Evolutionary conservation across 2,888 invertebrate genomes (phyloP).

Genomic region (Meloe dianella): DNA sequence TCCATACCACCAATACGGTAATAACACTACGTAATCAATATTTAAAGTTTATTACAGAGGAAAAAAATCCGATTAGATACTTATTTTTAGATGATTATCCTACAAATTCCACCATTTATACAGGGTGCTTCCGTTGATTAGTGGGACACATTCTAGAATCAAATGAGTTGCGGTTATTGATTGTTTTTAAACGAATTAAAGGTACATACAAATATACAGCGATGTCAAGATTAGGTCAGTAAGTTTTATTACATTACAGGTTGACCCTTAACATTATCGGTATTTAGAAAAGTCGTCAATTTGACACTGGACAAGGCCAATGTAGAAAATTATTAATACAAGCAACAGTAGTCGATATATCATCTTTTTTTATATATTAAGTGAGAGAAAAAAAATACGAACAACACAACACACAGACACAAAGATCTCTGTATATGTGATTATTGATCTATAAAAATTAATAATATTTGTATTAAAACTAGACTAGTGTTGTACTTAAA

Average conservation of each 20-base stretch:
- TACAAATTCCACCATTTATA: too few relatives aligned
- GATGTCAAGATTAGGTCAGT: neutral
- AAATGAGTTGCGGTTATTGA: too few relatives aligned
- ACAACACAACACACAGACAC: neutral
- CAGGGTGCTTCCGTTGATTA: too few relatives aligned
- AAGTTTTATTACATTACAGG: neutral
- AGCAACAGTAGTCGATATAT: neutral
- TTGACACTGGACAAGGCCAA: constrained; percentile 6
- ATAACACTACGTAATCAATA: too few relatives aligned
- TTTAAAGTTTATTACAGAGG: too few relatives aligned
- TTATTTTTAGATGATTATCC: too few relatives aligned
- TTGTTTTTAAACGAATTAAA: neutral
- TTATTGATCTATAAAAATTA: neutral
- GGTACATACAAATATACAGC: neutral
- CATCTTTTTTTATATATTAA: neutral
- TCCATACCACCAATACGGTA: too few relatives aligned
- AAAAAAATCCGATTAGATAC: too few relatives aligned
- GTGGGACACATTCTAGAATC: too few relatives aligned
- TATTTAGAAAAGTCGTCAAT: constrained; percentile 8
- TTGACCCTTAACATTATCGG: constrained; percentile 7
- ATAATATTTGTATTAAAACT: neutral
- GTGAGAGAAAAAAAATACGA: neutral
- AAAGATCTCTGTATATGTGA: neutral
- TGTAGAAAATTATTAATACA: neutral
- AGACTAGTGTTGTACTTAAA: neutral